Conservation (phyloP, 37 sponge, comb jelly and placozoan species). For the Ianthella basta region DNA sequence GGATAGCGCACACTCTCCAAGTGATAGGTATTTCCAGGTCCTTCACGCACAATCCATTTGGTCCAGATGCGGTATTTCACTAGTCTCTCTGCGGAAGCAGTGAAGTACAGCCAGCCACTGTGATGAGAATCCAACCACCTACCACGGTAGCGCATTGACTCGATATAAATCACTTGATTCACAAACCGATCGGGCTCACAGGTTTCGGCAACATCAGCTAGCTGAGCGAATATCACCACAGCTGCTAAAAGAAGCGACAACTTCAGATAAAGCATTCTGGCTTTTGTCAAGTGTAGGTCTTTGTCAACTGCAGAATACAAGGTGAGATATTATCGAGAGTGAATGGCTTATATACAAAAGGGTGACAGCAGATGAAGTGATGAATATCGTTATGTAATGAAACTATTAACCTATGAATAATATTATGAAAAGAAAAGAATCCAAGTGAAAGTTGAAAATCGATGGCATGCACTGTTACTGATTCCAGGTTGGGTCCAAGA, state of each 20-base stretch:
- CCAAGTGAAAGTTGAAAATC: no score
- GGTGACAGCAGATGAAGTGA: no score
- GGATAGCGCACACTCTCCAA: constrained; percentile 9
- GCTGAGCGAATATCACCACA: not conserved
- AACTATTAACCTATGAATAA: no score
- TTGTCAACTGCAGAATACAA: no score
- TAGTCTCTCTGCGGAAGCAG: not conserved
- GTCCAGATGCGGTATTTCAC: not conserved
- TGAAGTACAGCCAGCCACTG: not conserved
- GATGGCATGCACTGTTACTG: no score
- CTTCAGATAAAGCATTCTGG: no score
- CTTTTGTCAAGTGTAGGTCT: no score
- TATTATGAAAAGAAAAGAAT: no score
- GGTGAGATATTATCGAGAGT: no score
- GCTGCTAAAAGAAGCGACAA: not conserved
- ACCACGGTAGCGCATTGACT: constrained; percentile 8
- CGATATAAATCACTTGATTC: not conserved
- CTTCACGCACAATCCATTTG: not conserved
- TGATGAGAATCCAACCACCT: not conserved
- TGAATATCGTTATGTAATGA: no score
- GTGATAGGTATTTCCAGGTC: not conserved
- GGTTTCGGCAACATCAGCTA: not conserved
- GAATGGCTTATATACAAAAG: no score
- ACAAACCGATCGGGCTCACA: not conserved
- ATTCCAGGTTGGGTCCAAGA: no score